phyloP scores from a whole-genome alignment of 2,888 invertebrate genomes.

The Cepaea hortensis region DNA sequence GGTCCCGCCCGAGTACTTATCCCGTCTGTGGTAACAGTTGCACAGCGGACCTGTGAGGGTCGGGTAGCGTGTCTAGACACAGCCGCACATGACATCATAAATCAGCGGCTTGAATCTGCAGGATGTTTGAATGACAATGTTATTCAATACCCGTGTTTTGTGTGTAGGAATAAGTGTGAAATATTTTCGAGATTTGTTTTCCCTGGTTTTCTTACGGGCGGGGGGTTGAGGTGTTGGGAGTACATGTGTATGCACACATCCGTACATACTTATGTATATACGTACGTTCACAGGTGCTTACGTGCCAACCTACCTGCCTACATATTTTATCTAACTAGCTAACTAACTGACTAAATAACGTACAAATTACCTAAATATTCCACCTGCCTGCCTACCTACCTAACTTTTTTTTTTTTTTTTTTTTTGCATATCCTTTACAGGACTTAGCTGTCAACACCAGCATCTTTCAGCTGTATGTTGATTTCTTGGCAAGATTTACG shows the following conservation, averaged over 20 bases:
- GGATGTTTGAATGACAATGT: neutral
- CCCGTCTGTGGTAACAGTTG: neutral
- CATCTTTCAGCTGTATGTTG: too few relatives aligned
- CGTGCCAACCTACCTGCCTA: too few relatives aligned
- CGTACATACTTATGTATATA: too few relatives aligned
- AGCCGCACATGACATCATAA: conserved; percentile 2
- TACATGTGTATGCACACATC: neutral
- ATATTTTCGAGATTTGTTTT: neutral
- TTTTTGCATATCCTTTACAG: too few relatives aligned
- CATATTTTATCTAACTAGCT: too few relatives aligned
- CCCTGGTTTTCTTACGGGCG: neutral
- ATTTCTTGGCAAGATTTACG: too few relatives aligned
- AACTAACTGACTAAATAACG: too few relatives aligned
- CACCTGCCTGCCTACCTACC: too few relatives aligned
- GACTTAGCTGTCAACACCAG: too few relatives aligned
- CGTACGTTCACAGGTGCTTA: too few relatives aligned
- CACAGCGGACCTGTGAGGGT: neutral
- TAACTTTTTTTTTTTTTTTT: too few relatives aligned
- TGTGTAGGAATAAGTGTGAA: neutral
- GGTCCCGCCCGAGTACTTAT: neutral
- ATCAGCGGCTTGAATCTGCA: neutral
- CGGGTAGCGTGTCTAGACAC: conserved; percentile 17
- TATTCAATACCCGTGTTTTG: conserved; percentile 16
- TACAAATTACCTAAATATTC: too few relatives aligned
- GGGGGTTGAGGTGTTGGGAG: neutral